Base-by-base conservation (phyloP, 2,113 vertebrate genomes). In the Picathartes gymnocephalus region DNA sequence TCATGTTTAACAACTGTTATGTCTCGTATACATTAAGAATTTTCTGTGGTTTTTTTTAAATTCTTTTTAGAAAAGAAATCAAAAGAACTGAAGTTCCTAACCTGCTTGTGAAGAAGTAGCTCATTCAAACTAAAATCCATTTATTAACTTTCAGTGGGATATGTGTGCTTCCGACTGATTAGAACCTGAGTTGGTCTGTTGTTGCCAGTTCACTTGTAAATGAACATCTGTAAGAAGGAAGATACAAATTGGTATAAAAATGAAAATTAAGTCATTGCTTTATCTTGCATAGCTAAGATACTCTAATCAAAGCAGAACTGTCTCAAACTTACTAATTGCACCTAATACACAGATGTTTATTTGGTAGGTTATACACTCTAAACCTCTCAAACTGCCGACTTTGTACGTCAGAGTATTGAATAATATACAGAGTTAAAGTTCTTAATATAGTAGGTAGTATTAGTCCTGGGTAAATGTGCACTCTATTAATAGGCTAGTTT, bases 381-480 rank as follows among this genome's bases (percentile, higher is more conserved):
- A 51, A 30, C 13, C 61, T 86, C 13, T 86, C 64, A 66, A 80
- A 54, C 28, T 47, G 28, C 14, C 23, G n/a, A 33, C 3, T 4
- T 4, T 16, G 4, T 42, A 56, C 45, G 93, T 73, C 8, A 40
- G 33, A 81, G 45, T 72, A 81, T 15, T 70, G 24, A 86, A 78
- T 94, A 92, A 71, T 81, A 37, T 9, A 25, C 28, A 61, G 37
- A 79, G 64, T 61, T 66, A 40, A 51, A 51, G 85, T 92, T 94
- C 88, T 94, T 95, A 68, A 93, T 96, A 86, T 92, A 90, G 90
- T 81, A 86, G 47, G 51, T 64, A 81, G 37, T 95, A 82, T 90
- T 71, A 83, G 64, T 58, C 39, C 54, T 92, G 72, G 31, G 20
- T 81, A 95, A 86, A 71, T 61, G 61, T 86, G 79, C 20, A 23